Evolutionary conservation across 2,888 invertebrate genomes (phyloP).

Genomic region (Empis stercorea): DNA sequence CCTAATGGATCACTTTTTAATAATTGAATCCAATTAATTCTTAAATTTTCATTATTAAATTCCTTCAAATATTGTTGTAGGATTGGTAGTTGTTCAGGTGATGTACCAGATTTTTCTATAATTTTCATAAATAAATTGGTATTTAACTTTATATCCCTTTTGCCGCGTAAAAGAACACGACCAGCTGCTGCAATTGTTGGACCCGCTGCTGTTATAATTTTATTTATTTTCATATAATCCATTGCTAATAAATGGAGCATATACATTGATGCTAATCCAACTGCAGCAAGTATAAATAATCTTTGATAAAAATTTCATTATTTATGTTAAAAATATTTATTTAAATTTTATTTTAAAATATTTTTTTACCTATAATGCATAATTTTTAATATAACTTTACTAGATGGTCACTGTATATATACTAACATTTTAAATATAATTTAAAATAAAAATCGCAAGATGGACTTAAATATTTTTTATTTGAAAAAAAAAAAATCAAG

Average conservation of each 20-base stretch:
- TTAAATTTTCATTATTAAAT: slow-evolving; percentile 5
- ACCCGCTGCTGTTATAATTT: slow-evolving; percentile 23
- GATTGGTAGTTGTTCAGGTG: too few relatives aligned
- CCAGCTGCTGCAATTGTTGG: neutral
- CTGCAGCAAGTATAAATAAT: slow-evolving; percentile 29
- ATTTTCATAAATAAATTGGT: neutral
- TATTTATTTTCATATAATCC: slow-evolving; percentile 37
- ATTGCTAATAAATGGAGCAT: slow-evolving; percentile 38
- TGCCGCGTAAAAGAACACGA: slow-evolving; percentile 20
- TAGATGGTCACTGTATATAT: too few relatives aligned
- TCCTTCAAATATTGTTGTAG: neutral
- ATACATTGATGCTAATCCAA: slow-evolving; percentile 38
- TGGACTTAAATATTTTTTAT: too few relatives aligned
- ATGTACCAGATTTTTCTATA: neutral
- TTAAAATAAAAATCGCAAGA: too few relatives aligned
- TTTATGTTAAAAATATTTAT: neutral
- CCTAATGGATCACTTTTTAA: slow-evolving; percentile 30
- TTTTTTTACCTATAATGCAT: too few relatives aligned
- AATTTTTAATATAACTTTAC: too few relatives aligned
- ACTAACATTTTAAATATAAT: too few relatives aligned
- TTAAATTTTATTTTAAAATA: neutral
- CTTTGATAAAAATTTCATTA: slow-evolving; percentile 15
- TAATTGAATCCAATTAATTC: slow-evolving; percentile 30
- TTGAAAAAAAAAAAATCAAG: too few relatives aligned
- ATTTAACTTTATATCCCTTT: slow-evolving; percentile 18